Percentiles rank a stretch among this genome's conserved stretches.
Conservation (phyloP, 2,797 vertebrate genomes). For the Perodicticus potto region DNA sequence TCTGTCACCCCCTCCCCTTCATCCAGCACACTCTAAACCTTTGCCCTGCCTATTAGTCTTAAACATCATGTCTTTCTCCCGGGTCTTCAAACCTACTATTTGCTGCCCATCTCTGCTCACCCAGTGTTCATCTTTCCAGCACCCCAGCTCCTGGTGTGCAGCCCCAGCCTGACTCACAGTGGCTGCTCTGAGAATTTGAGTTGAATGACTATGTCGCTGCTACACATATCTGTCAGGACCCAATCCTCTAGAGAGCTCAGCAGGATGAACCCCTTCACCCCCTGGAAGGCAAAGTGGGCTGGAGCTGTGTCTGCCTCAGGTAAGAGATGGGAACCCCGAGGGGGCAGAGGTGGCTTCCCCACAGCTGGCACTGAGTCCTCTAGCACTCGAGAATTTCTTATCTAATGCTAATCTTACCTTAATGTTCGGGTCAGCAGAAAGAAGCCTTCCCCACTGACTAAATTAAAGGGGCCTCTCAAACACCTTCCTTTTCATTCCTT, state of each 20-base stretch:
- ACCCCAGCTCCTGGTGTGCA: fast-evolving
- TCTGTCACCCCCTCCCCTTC: not conserved
- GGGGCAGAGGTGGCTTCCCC: not conserved
- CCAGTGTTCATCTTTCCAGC: not conserved
- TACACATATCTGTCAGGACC: fast-evolving
- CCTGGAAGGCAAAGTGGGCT: not conserved
- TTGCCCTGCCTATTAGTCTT: not conserved
- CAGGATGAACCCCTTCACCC: not conserved
- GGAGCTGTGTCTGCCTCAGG: not conserved
- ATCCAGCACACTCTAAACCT: not conserved
- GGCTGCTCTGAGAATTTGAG: not conserved
- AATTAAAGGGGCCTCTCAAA: not conserved
- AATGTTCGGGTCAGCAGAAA: not conserved
- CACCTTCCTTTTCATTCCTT: not conserved
- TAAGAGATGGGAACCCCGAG: not conserved
- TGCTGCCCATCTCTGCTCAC: not conserved
- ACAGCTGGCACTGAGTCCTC: not conserved
- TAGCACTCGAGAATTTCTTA: conserved; percentile 56
- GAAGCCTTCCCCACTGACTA: not conserved
- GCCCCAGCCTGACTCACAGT: not conserved
- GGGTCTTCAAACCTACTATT: fast-evolving
- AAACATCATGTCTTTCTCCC: not conserved
- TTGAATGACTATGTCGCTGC: not conserved
- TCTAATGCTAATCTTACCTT: not conserved
- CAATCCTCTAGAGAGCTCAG: not conserved